Percentiles rank a stretch among this genome's conserved stretches.
These are phyloP conservation scores for Cyanistes caeruleus DNA, from an alignment of 2,113 vertebrate species.

Conservation along the genomic window DNA sequence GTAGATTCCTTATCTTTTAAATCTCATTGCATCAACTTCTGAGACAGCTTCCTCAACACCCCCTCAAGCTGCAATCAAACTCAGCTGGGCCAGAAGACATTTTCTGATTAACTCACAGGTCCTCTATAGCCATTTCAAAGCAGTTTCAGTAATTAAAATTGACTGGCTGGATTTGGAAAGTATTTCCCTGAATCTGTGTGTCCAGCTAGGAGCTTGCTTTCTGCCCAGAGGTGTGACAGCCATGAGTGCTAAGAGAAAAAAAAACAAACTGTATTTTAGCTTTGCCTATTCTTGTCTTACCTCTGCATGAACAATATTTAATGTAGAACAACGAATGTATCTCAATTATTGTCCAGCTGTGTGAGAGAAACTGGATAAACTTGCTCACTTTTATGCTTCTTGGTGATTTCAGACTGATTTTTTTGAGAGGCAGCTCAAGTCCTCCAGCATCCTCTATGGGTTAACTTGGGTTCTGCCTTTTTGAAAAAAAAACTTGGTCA, in stretches of 20 bases:
- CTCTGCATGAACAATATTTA: neutral
- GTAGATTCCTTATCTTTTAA: neutral
- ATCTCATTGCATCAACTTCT: neutral
- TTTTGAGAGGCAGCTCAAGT: neutral
- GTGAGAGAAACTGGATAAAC: constrained; percentile 16
- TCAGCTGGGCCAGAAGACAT: neutral
- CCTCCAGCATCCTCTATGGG: constrained; percentile 17
- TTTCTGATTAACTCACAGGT: neutral
- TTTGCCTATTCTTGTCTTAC: neutral
- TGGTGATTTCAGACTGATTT: neutral
- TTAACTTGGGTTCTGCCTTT: neutral
- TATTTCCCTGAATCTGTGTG: neutral
- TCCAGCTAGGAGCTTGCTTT: neutral
- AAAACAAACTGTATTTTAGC: neutral
- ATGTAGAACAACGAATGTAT: neutral
- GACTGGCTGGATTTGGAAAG: neutral
- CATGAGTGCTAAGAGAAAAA: neutral
- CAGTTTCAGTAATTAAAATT: neutral
- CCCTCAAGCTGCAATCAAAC: neutral
- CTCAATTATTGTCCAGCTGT: neutral
- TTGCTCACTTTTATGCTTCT: neutral
- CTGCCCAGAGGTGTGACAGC: neutral
- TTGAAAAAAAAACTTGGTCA: neutral
- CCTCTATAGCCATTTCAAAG: neutral
- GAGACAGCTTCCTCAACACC: neutral